These are phyloP conservation scores for Aspidiotus rigidus DNA, from an alignment of 2,888 invertebrate genomes.

Conservation along the genomic window DNA sequence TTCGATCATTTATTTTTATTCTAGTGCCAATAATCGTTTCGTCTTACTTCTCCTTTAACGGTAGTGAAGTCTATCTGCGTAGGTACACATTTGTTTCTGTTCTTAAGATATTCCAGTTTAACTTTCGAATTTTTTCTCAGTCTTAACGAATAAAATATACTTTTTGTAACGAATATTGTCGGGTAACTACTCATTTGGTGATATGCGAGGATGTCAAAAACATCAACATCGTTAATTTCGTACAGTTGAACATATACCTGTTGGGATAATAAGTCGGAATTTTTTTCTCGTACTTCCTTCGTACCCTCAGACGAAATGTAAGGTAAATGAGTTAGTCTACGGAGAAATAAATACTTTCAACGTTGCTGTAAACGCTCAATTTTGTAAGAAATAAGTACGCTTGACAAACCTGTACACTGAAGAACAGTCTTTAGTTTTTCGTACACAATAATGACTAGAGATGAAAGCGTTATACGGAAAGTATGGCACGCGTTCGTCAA, in stretches of 20 bases:
- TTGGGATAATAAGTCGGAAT: not conserved
- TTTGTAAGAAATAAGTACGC: not conserved
- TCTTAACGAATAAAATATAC: not conserved
- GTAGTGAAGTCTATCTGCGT: constrained; percentile 15
- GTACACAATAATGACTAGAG: not conserved
- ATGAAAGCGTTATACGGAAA: constrained; percentile 17
- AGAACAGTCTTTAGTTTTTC: not conserved
- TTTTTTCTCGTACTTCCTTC: not conserved
- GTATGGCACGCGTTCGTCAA: not conserved
- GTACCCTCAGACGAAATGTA: not conserved
- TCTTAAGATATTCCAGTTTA: constrained; percentile 10
- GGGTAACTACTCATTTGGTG: constrained; percentile 1
- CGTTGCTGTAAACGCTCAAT: no score
- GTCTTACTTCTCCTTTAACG: not conserved
- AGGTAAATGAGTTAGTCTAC: constrained; percentile 11
- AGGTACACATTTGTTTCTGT: not conserved
- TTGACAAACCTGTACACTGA: constrained; percentile 11
- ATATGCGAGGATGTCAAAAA: not conserved
- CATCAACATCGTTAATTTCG: constrained; percentile 1
- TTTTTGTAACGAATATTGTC: constrained; percentile 13
- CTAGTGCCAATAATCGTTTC: no score
- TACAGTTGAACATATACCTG: constrained; percentile 13
- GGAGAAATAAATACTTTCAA: not conserved
- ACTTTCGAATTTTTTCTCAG: constrained; percentile 11
- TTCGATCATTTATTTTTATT: no score